phyloP scores from a whole-genome alignment of 2,888 invertebrate species.

The Actias luna region DNA sequence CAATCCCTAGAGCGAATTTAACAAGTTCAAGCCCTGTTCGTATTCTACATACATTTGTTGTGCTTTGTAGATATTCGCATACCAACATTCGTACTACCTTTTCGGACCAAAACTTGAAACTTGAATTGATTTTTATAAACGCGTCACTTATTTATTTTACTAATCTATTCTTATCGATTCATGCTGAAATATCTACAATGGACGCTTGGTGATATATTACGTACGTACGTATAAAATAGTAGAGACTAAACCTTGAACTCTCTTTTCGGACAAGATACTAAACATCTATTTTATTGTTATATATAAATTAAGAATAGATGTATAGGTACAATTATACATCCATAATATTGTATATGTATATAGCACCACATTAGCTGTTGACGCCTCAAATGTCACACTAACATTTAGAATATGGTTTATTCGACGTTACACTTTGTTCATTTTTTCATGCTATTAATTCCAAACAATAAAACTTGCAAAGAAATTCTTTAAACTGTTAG shows the following conservation, averaged over 20 bases:
- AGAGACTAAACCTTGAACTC: background rate
- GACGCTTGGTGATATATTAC: no score
- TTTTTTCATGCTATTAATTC: conserved; percentile 36
- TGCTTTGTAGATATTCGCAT: conserved; percentile 10
- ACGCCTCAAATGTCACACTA: conserved; percentile 66
- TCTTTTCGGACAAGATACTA: background rate
- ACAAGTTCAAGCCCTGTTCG: conserved; percentile 23
- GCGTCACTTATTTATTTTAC: no score
- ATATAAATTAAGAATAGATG: background rate
- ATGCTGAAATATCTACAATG: no score
- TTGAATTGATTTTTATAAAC: no score
- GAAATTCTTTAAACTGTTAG: background rate
- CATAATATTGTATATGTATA: conserved; percentile 9
- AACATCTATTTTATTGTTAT: background rate
- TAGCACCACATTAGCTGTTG: conserved; percentile 17
- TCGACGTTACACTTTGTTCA: conserved; percentile 61
- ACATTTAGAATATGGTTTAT: conserved; percentile 67
- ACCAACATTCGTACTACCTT: background rate
- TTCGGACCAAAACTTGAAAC: no score
- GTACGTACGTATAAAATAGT: no score
- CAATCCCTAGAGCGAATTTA: conserved; percentile 20
- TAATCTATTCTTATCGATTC: no score
- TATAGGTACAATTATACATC: background rate
- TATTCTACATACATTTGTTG: conserved; percentile 6
- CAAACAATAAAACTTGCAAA: background rate